A percentile compares a stretch with the other conserved stretches of the same genome.
phyloP scores from a whole-genome alignment of 2,113 vertebrate species.

The Petrocephalus microphthalmus region DNA sequence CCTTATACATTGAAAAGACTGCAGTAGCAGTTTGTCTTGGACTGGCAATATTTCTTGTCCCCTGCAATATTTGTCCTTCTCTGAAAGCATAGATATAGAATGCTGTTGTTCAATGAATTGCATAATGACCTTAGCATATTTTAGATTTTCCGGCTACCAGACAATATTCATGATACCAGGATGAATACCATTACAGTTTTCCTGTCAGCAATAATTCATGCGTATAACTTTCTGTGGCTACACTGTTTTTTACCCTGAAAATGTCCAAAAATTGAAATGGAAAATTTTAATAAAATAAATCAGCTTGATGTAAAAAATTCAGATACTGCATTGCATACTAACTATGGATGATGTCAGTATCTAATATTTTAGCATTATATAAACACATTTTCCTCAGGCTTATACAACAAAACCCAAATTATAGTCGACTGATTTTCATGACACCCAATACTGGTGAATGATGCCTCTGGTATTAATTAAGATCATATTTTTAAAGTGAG shows the following conservation, averaged over 20 bases:
- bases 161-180: background rate
- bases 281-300: background rate
- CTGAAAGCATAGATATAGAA: background rate
- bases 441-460: background rate
- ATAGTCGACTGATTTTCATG: background rate
- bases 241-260: background rate
- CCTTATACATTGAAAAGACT: background rate
- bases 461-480: background rate
- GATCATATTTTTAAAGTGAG: background rate
- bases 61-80: slow-evolving; percentile 2
- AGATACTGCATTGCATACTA: background rate
- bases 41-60: background rate
- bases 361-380: background rate
- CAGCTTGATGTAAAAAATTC: background rate
- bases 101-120: background rate
- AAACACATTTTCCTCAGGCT: background rate
- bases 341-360: background rate
- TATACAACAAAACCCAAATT: background rate
- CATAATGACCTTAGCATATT: background rate
- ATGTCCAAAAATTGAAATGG: background rate
- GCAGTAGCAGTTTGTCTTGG: background rate
- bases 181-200: background rate
- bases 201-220: background rate
- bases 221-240: background rate
- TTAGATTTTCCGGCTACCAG: background rate